These are phyloP conservation scores for Centropus unirufus DNA, from an alignment of 2,113 vertebrate species.

Conservation along the genomic window DNA sequence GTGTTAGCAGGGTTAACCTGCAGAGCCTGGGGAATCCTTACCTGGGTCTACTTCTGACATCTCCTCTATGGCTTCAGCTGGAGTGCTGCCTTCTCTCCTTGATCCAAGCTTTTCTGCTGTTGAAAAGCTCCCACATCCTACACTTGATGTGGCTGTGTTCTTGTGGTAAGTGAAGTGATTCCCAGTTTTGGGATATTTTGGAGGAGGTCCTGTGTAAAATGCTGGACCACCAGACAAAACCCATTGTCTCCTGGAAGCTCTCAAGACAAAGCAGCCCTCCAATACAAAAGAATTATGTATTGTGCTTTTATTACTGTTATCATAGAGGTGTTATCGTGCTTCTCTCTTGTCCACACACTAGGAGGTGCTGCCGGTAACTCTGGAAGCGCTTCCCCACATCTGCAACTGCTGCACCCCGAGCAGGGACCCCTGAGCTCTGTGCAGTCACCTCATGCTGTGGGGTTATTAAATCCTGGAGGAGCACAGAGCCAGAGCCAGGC, in stretches of 20 bases:
- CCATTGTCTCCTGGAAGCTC: background rate
- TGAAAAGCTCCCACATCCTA: conserved; percentile 11
- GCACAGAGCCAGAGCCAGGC: background rate
- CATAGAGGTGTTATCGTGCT: background rate
- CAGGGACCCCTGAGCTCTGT: background rate
- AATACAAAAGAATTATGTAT: background rate
- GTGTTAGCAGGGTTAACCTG: background rate
- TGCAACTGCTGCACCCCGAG: background rate
- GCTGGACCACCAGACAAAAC: background rate
- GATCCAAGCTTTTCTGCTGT: background rate
- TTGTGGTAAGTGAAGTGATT: conserved; percentile 32
- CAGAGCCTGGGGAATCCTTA: background rate
- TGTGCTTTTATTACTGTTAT: background rate
- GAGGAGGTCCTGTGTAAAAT: background rate
- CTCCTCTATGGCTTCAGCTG: background rate
- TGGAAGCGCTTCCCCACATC: background rate
- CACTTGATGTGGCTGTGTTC: background rate
- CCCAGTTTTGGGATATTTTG: conserved; percentile 12
- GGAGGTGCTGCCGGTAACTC: conserved; percentile 19
- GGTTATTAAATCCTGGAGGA: background rate
- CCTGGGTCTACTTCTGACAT: background rate
- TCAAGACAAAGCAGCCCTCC: background rate
- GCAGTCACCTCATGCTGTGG: background rate
- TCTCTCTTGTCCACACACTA: conserved; percentile 2
- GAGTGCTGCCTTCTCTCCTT: background rate